Evolutionary conservation across 2,888 invertebrate genomes (phyloP).

Genomic region (Heliothis peltigera): DNA sequence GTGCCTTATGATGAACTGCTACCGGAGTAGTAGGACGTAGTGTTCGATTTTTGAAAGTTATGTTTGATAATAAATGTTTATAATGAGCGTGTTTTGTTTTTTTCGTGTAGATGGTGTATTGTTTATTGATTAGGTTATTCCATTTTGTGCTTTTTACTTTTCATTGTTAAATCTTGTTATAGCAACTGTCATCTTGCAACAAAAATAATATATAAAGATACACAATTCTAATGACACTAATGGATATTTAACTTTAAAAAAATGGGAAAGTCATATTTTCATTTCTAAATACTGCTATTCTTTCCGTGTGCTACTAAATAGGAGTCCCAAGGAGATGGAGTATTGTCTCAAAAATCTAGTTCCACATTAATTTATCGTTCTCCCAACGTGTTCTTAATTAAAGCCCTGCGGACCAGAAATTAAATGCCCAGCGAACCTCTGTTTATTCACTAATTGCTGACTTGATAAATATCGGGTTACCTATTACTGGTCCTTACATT

Average conservation of each 20-base stretch:
- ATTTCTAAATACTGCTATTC: slow-evolving; percentile 22
- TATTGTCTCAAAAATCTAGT: slow-evolving; percentile 45
- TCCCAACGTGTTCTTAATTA: slow-evolving; percentile 66
- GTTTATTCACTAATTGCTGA: slow-evolving; percentile 72
- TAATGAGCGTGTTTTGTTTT: not conserved
- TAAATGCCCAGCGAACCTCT: slow-evolving; percentile 63
- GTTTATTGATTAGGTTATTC: not conserved
- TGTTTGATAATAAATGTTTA: slow-evolving; percentile 21
- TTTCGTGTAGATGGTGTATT: not conserved
- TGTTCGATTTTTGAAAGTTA: not conserved
- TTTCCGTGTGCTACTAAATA: slow-evolving; percentile 26
- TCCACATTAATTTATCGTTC: slow-evolving; percentile 56
- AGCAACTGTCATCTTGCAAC: too few relatives aligned
- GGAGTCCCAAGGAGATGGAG: slow-evolving; percentile 31
- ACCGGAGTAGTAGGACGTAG: slow-evolving; percentile 69
- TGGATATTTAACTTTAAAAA: not conserved
- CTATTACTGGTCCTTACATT: slow-evolving; percentile 47
- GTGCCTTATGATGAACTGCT: slow-evolving; percentile 78
- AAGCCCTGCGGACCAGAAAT: slow-evolving; percentile 66
- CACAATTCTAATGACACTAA: not conserved
- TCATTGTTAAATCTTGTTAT: too few relatives aligned
- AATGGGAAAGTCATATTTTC: not conserved
- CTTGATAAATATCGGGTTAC: slow-evolving; percentile 63
- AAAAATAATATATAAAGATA: too few relatives aligned
- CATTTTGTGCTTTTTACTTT: not conserved